These are phyloP conservation scores for Mirza zaza DNA, from an alignment of 2,113 vertebrate species.

Conservation along the genomic window DNA sequence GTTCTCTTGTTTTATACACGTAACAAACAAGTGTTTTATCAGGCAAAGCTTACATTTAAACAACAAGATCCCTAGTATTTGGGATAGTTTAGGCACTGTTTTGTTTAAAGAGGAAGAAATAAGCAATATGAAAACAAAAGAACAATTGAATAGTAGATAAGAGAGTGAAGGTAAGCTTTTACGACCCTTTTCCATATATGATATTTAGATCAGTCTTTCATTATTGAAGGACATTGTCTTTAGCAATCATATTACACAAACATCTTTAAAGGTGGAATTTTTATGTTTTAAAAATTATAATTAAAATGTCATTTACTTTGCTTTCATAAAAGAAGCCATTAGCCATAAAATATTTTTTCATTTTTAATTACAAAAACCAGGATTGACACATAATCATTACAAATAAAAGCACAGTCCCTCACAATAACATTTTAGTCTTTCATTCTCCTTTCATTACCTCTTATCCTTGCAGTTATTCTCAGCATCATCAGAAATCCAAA, in stretches of 20 bases:
- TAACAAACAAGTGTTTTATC: neutral
- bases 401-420: conserved; percentile 42
- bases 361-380: conserved; percentile 37
- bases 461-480: conserved; percentile 52
- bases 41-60: neutral
- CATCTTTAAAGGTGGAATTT: neutral
- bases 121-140: neutral
- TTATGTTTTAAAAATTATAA: neutral
- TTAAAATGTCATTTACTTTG: conserved; percentile 45
- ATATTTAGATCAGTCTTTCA: conserved; percentile 3
- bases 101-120: neutral
- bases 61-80: neutral
- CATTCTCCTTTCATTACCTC: neutral
- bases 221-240: neutral
- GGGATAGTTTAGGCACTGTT: neutral
- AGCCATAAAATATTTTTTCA: conserved; percentile 15
- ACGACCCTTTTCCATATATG: neutral
- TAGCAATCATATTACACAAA: conserved; percentile 31
- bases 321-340: conserved; percentile 8
- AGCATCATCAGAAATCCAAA: conserved; percentile 65
- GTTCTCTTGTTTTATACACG: neutral
- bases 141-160: neutral
- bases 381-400: neutral
- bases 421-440: conserved; percentile 11
- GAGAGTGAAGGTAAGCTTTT: neutral